Evolutionary conservation across 1,140 invertebrate species (phyloP).

Genomic region (Heliconius hewitsoni): DNA sequence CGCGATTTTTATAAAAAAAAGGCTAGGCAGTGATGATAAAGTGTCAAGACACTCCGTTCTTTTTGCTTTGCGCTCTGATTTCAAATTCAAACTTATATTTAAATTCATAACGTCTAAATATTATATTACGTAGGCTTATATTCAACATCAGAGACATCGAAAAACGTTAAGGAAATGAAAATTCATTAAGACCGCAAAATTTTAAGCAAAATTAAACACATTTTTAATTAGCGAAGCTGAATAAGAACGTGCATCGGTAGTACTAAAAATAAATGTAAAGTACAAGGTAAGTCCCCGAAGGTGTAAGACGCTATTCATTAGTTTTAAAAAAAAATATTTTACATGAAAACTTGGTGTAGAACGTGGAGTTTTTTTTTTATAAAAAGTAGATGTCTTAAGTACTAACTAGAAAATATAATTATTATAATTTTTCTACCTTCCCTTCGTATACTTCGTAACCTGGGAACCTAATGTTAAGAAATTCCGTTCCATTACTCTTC

Average conservation of each 20-base stretch:
- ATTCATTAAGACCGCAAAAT: conserved; percentile 22
- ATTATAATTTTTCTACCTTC: no score
- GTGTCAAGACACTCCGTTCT: no score
- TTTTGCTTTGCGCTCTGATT: no score
- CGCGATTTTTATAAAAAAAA: no score
- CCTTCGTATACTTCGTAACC: no score
- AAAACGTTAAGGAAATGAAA: conserved; percentile 49
- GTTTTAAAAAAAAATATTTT: background rate
- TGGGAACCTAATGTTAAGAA: no score
- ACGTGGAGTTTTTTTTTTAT: background rate
- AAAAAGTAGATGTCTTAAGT: background rate
- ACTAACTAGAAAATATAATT: no score
- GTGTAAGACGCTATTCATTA: conserved; percentile 16
- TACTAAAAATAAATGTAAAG: conserved; percentile 18
- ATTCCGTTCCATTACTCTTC: no score
- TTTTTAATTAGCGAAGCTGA: conserved; percentile 31
- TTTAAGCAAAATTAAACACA: conserved; percentile 26
- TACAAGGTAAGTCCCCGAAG: background rate
- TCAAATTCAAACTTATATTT: no score
- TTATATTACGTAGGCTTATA: conserved; percentile 4
- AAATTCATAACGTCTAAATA: background rate
- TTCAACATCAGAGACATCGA: conserved; percentile 18
- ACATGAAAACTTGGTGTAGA: background rate
- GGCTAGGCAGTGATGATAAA: no score
- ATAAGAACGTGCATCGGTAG: conserved; percentile 15